Base-by-base conservation (phyloP, 37 sponge, comb jelly and placozoan genomes). In the Axinella damicornis region DNA sequence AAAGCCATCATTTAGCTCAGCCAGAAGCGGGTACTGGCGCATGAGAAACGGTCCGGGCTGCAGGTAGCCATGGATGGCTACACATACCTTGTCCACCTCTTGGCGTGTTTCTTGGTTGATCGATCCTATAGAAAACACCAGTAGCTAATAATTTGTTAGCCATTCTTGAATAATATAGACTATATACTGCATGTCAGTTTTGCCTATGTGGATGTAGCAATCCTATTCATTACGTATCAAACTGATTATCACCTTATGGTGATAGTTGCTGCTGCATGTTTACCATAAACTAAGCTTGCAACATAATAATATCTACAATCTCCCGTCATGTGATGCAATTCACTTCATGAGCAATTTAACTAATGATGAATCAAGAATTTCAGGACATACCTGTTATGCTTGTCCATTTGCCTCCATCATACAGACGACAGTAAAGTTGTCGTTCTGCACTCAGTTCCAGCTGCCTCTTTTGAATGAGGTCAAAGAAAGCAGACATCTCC, bases 401-500 rank as follows among this genome's bases (percentile, higher is more conserved):
- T 64, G 65, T n/a, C 65, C 65, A 64, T 64, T 64, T 64, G 13
- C 65, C 65, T n/a, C 25, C 65, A 64, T 64, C 65, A 64, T 64
- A 64, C 12, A 64, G 65, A n/a, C 65, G 65, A 22, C 65, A 64
- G 27, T 64, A 64, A 12, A 64, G 65, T 22, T 64, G 65, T 27
- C 65, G 18, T 64, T 64, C 65, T 24, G 25, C 65, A 64, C 65
- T 64, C 24, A n/a, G n/a, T n/a, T n/a, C n/a, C n/a, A n/a, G n/a
- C n/a, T n/a, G n/a, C n/a, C n/a, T n/a, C n/a, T n/a, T 64, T 22
- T 64, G 65, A n/a, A 64, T 64, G 16, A 27, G 16, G 65, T 64
- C 65, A 22, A 64, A 64, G 24, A 64, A 22, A 22, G 65, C 65
- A 13, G 65, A 64, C 65, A 64, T 64, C 27, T 64, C 65, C n/a